A percentile compares a stretch with the other conserved stretches of the same genome.
Evolutionary conservation across 2,888 invertebrate species (phyloP).

Genomic region (Polia nebulosa): DNA sequence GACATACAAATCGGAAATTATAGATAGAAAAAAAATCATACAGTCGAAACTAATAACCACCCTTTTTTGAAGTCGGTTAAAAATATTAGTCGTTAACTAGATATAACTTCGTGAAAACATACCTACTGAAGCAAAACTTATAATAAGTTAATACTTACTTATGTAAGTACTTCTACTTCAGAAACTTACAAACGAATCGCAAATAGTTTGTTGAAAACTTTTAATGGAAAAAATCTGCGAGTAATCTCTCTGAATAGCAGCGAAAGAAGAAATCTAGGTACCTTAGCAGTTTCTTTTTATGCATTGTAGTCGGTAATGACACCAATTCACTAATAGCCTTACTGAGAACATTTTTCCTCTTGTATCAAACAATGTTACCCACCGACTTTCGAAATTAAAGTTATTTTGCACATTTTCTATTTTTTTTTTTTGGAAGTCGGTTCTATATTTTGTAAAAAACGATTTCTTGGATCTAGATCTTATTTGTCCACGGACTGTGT

Average conservation of each 20-base stretch:
- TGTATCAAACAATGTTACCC: neutral
- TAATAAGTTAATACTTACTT: no score
- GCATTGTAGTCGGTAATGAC: conserved; percentile 2
- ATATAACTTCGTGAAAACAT: neutral
- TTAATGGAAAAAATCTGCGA: conserved; percentile 8
- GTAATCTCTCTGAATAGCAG: conserved; percentile 9
- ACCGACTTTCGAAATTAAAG: no score
- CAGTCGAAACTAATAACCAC: no score
- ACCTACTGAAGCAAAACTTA: neutral
- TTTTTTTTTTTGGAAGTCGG: no score
- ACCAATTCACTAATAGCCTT: conserved; percentile 2
- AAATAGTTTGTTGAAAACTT: conserved; percentile 24
- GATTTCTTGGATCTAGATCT: no score
- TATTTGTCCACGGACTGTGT: no score
- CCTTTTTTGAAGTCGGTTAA: no score
- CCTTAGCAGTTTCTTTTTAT: neutral
- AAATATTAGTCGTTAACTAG: neutral
- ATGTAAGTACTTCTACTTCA: conserved; percentile 9
- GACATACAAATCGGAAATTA: no score
- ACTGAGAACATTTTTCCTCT: neutral
- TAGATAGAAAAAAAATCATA: no score
- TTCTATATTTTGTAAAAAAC: no score
- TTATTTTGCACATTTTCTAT: no score
- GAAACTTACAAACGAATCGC: neutral
- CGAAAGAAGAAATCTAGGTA: neutral